These are phyloP conservation scores for Noctua pronuba DNA, from an alignment of 2,888 invertebrate genomes.

Conservation along the genomic window DNA sequence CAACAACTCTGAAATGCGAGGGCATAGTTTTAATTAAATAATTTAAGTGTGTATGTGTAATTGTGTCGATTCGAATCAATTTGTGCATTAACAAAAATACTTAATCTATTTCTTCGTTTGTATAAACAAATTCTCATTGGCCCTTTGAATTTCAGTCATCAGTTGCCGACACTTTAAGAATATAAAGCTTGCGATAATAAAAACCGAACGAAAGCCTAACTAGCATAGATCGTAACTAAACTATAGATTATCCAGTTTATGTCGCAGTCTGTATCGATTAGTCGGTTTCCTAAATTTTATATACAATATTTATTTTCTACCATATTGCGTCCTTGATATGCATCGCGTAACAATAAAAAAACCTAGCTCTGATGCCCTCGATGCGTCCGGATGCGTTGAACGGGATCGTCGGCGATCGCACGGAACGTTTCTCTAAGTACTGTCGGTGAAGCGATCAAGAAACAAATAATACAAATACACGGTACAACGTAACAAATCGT, in stretches of 20 bases:
- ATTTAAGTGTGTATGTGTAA: slow-evolving; percentile 69
- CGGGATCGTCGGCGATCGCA: slow-evolving; percentile 72
- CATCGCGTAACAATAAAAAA: slow-evolving; percentile 91
- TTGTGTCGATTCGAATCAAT: slow-evolving; percentile 78
- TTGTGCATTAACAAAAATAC: slow-evolving; percentile 84
- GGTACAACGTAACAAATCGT: slow-evolving; percentile 86
- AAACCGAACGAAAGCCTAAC: slow-evolving; percentile 88
- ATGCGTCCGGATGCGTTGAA: slow-evolving; percentile 81
- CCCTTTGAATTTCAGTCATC: slow-evolving; percentile 89
- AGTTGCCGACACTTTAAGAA: slow-evolving; percentile 86
- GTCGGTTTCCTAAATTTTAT: slow-evolving; percentile 87
- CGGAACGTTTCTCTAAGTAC: slow-evolving; percentile 84
- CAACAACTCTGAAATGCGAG: slow-evolving; percentile 87
- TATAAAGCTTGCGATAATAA: slow-evolving; percentile 88
- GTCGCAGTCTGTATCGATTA: slow-evolving; percentile 88
- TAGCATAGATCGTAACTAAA: slow-evolving; percentile 89
- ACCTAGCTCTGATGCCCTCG: slow-evolving; percentile 88
- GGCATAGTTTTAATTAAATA: slow-evolving; percentile 81
- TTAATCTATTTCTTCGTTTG: slow-evolving; percentile 77
- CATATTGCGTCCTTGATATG: slow-evolving; percentile 91
- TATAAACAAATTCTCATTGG: slow-evolving; percentile 85
- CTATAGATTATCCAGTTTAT: slow-evolving; percentile 87
- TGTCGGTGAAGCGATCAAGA: slow-evolving; percentile 87
- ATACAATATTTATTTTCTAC: slow-evolving; percentile 90
- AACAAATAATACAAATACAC: slow-evolving; percentile 85